A percentile compares a stretch with the other conserved stretches of the same genome.
These are phyloP conservation scores for Stichodactyla mertensii DNA, from an alignment of 64 coral and sea anemone genomes.

Conservation along the genomic window DNA sequence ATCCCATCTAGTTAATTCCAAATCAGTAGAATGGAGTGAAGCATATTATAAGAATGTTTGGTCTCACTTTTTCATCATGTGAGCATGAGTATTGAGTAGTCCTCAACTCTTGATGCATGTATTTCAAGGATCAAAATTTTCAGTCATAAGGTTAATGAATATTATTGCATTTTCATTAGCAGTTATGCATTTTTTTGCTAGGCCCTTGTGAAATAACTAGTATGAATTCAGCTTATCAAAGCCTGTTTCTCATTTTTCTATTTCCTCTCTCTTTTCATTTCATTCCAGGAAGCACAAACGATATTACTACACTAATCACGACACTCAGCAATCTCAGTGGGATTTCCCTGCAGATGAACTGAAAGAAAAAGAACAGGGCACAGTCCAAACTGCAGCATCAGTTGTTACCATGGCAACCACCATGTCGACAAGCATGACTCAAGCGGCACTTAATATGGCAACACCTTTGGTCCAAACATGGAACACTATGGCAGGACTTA, in stretches of 20 bases:
- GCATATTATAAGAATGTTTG: no score
- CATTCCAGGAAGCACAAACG: conserved; percentile 42
- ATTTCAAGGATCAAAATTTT: no score
- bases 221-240: not conserved
- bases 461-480: not conserved
- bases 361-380: not conserved
- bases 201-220: no score
- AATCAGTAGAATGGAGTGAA: no score
- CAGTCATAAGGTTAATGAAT: no score
- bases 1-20: no score
- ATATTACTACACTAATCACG: conserved; percentile 44
- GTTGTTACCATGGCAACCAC: conserved; percentile 10
- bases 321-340: conserved; percentile 52
- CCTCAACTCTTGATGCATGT: no score
- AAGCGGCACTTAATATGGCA: not conserved
- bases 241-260: conserved; percentile 17
- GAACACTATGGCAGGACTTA: not conserved
- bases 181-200: no score
- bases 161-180: no score
- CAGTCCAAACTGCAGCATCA: not conserved
- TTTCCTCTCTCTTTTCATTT: conserved; percentile 19
- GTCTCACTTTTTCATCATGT: no score
- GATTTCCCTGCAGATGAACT: conserved; percentile 31
- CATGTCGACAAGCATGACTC: conserved; percentile 7
- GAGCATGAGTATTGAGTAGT: no score